Evolutionary conservation across 2,797 vertebrate species (phyloP), one percentile per base, ranked within the genome.

Genomic region (Anisognathus igniventris): DNA sequence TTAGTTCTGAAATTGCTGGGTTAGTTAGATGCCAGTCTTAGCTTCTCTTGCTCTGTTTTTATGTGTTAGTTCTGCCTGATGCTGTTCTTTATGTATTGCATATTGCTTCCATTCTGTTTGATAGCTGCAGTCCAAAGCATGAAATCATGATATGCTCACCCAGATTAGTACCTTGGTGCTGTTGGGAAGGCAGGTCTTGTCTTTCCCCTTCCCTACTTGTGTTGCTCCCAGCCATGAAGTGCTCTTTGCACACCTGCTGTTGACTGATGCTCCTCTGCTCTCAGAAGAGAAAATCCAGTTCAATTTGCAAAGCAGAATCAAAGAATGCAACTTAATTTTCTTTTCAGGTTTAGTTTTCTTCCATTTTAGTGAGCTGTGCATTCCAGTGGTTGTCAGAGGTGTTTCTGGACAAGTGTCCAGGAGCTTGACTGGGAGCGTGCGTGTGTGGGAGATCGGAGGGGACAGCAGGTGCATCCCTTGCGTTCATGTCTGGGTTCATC

Each of bases 401-500:
- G 42, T 53, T n/a, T 51, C 57, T 86, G 61, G 21, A 18, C 20
- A 25, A 21, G 30, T 57, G 18, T 57, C 9, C 18, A 23, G 51
- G 56, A 79, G 23, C 53, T 74, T 80, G 45, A 16, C 57, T 77
- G 65, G 30, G 53, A 19, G 9, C 6, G 31, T 54, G 53, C 1
- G 14, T 1, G 2, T 42, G 37, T 20, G 53, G 10, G 67, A 54
- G 86, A 35, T 50, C 1, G 3, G 76, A 86, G 68, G 31, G 64
- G 33, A 31, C 37, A 80, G 48, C 53, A 64, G 53, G 37, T 71
- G 25, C 76, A 51, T 88, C 44, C 37, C 21, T 51, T 61, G 39
- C 39, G 58, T 79, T 82, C 22, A 4, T 27, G 12, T 60, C 14
- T 83, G 53, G n/a, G 2, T 56, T 7, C 0, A 0, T 74, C 14